Base-by-base conservation (phyloP, 2,888 invertebrate genomes). In the Metalampra italica region DNA sequence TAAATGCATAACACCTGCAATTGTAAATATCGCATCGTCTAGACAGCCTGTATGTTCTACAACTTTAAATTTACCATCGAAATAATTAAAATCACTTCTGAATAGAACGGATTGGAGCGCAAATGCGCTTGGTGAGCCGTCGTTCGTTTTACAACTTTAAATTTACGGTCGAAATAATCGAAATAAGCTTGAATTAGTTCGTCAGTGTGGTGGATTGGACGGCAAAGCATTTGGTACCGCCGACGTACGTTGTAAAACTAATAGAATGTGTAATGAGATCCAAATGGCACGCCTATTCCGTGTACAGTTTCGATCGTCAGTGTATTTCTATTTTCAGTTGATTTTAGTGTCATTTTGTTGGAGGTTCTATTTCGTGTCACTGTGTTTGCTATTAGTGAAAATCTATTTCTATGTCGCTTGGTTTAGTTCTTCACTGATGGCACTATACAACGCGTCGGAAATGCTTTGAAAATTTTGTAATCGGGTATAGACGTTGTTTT, bases 211-310 rank as follows among this genome's bases (percentile, higher is more conserved):
- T 9, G n/a, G 1, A 34, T 32, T 9, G 32, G n/a, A 34, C 43
- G 13, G 45, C 38, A 45, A 45, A 45, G 45, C 13, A 13, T 9
- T 29, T 38, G 32, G 43, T 29, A 7, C 12, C 14, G 29, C 5
- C 29, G 43, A 29, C 30, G n/a, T 43, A 53, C 50, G 50, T 45
- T 54, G 63, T 68, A 63, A 64, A 64, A 67, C 62, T 66, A 69
- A 70, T 72, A 67, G 73, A 73, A 74, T 74, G 43, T 45, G 50
- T 58, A 70, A 74, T 71, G 65, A 64, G 59, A 42, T 54, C 49
- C 54, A 58, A 56, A 55, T 55, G 45, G 52, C 36, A 39, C 39
- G 49, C 38, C 15, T n/a, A 67, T 65, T 62, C 58, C 53, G 62
- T 60, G 48, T 56, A 14, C 15, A 11, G 32, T 50, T 46, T 38